Percentiles rank a stretch among this genome's conserved stretches.
Evolutionary conservation across 2,888 invertebrate species (phyloP).

Genomic region (Drosophila demipolita): DNA sequence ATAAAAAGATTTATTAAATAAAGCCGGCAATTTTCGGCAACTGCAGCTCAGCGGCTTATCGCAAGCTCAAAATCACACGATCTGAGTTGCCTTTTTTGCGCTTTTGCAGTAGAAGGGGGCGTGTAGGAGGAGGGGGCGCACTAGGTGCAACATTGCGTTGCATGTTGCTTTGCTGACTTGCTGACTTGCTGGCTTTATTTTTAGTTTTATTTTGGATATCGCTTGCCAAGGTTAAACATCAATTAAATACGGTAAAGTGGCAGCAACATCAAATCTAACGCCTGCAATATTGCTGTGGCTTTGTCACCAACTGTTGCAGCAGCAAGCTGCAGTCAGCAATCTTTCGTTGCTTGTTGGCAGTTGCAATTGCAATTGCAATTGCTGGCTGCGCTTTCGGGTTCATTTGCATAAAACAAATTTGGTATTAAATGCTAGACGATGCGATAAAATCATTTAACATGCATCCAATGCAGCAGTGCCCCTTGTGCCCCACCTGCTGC

Average conservation of each 20-base stretch:
- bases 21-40: conserved; percentile 68
- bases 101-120: conserved; percentile 32
- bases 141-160: conserved; percentile 47
- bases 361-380: conserved; percentile 24
- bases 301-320: conserved; percentile 61
- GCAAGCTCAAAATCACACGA: conserved; percentile 61
- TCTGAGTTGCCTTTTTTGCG: conserved; percentile 46
- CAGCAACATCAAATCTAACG: conserved; percentile 68
- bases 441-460: conserved; percentile 79
- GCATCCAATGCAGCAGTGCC: conserved; percentile 49
- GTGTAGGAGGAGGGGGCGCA: background rate
- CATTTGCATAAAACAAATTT: conserved; percentile 84
- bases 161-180: conserved; percentile 45
- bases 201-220: conserved; percentile 38
- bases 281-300: conserved; percentile 45
- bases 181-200: conserved; percentile 17
- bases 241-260: conserved; percentile 73
- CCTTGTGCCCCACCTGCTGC: background rate
- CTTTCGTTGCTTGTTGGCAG: conserved; percentile 25
- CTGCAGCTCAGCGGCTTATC: conserved; percentile 62
- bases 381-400: conserved; percentile 53
- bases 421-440: conserved; percentile 81
- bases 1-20: conserved; percentile 76
- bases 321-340: conserved; percentile 33
- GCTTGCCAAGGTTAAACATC: conserved; percentile 76